Evolutionary conservation across 2,888 invertebrate genomes (phyloP).

Genomic region (Apodemia zela): DNA sequence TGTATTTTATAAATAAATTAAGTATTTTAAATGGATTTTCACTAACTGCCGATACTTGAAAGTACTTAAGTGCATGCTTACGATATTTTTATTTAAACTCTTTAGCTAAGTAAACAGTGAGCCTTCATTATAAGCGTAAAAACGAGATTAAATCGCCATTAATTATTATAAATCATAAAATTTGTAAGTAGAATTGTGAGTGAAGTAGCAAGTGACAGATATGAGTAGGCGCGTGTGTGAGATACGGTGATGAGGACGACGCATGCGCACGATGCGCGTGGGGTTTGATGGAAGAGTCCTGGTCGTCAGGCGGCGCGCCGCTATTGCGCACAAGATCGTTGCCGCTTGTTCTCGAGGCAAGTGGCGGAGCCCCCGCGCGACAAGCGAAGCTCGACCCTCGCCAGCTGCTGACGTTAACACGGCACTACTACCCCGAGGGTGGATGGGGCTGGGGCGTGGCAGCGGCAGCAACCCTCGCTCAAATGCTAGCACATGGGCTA

Average conservation of each 20-base stretch:
- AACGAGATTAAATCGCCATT: not conserved
- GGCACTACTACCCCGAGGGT: constrained; percentile 93
- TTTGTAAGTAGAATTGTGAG: not conserved
- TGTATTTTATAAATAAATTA: too few species aligned
- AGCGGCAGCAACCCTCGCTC: constrained; percentile 85
- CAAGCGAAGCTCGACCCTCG: constrained; percentile 76
- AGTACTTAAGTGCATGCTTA: too few species aligned
- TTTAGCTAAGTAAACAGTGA: constrained; percentile 4
- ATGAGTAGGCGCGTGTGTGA: constrained; percentile 55
- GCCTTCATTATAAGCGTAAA: not conserved
- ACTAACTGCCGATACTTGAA: too few species aligned
- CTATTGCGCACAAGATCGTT: constrained; percentile 84
- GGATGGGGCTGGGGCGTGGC: constrained; percentile 94
- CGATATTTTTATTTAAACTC: too few species aligned
- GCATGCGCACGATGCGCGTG: constrained; percentile 67
- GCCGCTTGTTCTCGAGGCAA: constrained; percentile 82
- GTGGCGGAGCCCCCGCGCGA: constrained; percentile 68
- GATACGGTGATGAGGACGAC: constrained; percentile 62
- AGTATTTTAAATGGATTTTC: too few species aligned
- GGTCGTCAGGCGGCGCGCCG: constrained; percentile 79
- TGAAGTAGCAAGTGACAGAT: constrained; percentile 42
- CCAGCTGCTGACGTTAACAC: constrained; percentile 83
- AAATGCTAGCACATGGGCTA: constrained; percentile 87
- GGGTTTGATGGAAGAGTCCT: constrained; percentile 78
- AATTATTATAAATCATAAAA: not conserved